Percentiles rank a stretch among this genome's conserved stretches.
phyloP scores from a whole-genome alignment of 1,140 invertebrate species.

The Wasmannia auropunctata region DNA sequence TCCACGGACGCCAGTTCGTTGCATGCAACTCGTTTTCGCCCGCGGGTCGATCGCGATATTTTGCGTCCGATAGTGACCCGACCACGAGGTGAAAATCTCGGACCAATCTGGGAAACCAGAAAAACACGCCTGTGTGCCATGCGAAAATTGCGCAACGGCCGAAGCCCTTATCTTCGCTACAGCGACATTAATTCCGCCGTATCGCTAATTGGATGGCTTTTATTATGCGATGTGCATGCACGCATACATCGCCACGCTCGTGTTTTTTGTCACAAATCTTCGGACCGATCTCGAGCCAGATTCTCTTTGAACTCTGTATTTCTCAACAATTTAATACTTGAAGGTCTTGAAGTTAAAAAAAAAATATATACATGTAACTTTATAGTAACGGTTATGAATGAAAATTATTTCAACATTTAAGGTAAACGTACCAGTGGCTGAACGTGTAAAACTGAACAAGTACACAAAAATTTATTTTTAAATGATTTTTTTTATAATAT shows the following conservation, averaged over 20 bases:
- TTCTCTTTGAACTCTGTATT: not conserved
- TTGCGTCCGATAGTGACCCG: constrained; percentile 38
- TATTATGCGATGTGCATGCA: not conserved
- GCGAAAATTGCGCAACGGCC: not conserved
- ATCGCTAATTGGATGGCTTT: constrained; percentile 31
- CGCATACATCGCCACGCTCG: not conserved
- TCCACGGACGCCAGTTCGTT: constrained; percentile 33
- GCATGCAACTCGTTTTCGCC: constrained; percentile 33
- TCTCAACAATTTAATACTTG: not conserved
- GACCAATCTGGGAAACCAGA: not conserved
- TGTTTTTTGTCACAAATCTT: not conserved
- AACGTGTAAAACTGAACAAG: no score
- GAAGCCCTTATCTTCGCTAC: constrained; percentile 19
- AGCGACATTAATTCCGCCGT: constrained; percentile 27
- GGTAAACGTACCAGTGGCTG: no score
- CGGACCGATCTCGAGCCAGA: not conserved
- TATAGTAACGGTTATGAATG: not conserved
- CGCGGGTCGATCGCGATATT: constrained; percentile 60
- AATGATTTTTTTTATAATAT: no score
- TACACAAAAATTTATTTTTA: no score
- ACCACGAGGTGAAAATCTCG: constrained; percentile 16
- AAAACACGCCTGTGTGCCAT: constrained; percentile 42
- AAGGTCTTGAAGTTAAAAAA: not conserved
- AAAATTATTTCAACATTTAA: not conserved
- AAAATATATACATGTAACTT: not conserved